Base-by-base conservation (phyloP, 2,888 invertebrate species). In the Lithophane leautieri region DNA sequence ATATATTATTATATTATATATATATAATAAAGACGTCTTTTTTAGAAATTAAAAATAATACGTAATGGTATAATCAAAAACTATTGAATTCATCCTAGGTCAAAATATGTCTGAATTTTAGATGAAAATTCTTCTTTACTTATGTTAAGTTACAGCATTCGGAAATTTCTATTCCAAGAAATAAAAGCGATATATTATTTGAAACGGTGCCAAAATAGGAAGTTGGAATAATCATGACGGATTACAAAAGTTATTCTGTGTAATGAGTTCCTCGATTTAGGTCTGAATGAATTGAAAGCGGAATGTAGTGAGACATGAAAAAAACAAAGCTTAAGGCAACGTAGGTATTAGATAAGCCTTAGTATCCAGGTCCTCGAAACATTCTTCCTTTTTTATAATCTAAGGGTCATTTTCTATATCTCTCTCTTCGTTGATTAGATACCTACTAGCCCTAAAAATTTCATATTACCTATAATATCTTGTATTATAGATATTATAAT, bases 141-240 rank as follows among this genome's bases (percentile, higher is more conserved):
- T 50, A 34, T 58, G 72, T 72, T 70, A 40, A 34, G 44, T 76
- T 70, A 54, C 54, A 56, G 28, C 19, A 72, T 62, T 54, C 56
- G 25, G 28, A 6, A 34, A 56, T 63, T 58, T 58, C 34, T 65
- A 75, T 81, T 81, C 82, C 22, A 16, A 58, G 68, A 73, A n/a
- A n/a, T n/a, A n/a, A n/a, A 65, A 70, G 34, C 34, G 52, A 73
- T 76, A 61, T 71, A 71, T 76, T 76, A 67, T 74, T 84, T 86
- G 84, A 84, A 82, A 63, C 70, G 56, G n/a, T 78, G 86, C 86
- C 86, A 86, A 84, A 73, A 74, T 69, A 68, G 61, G 72, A 73
- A 78, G 63, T 74, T 60, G 65, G 34, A 40, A 69, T 86, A 82
- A 86, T 82, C 68, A 79, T 84, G 85, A 86, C 71, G 40, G 76